These are phyloP conservation scores for Archaeoteleia sp. DNA, from an alignment of 2,888 invertebrate species.

Conservation along the genomic window DNA sequence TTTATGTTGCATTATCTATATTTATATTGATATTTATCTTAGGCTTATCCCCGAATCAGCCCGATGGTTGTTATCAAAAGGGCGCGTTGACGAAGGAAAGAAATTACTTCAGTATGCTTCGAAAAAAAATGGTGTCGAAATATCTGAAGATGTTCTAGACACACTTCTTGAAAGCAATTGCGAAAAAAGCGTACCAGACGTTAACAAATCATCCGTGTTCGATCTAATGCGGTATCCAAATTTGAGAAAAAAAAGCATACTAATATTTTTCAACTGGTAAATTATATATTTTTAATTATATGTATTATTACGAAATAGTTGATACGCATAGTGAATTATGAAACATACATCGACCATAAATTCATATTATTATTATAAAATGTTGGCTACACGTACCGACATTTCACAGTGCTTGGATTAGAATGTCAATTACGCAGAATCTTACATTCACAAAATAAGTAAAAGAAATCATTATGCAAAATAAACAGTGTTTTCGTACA, in stretches of 20 bases:
- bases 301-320: no score
- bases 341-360: no score
- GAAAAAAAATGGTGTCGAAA: slow-evolving; percentile 79
- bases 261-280: slow-evolving; percentile 85
- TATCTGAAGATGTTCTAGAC: slow-evolving; percentile 77
- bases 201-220: slow-evolving; percentile 76
- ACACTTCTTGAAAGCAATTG: slow-evolving; percentile 76
- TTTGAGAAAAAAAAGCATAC: slow-evolving; percentile 79
- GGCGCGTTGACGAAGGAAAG: slow-evolving; percentile 79
- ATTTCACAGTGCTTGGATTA: no score
- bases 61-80: slow-evolving; percentile 82
- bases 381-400: no score
- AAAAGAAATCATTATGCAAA: no score
- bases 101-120: slow-evolving; percentile 80
- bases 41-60: slow-evolving; percentile 85
- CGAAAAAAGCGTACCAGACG: slow-evolving; percentile 64
- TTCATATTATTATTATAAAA: no score
- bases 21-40: slow-evolving; percentile 1
- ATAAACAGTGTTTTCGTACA: no score
- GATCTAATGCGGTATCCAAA: slow-evolving; percentile 81
- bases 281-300: no score
- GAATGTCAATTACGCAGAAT: no score
- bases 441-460: no score
- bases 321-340: no score
- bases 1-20: no score